These are phyloP conservation scores for Lissonota sp. DNA, from an alignment of 2,888 invertebrate genomes.

Conservation along the genomic window DNA sequence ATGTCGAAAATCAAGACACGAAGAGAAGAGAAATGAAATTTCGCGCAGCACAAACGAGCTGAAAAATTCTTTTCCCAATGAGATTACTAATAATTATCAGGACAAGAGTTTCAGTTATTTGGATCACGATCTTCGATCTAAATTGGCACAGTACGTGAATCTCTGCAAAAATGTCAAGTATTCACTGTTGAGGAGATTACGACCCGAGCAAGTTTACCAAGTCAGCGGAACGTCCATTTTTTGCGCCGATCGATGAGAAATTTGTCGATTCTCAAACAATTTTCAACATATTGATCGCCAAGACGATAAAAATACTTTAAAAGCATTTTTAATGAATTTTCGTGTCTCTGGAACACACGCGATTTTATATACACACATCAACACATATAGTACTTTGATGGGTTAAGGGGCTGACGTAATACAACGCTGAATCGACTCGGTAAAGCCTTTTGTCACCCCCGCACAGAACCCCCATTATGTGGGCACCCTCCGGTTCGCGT, in stretches of 20 bases:
- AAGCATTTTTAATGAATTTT: constrained; percentile 17
- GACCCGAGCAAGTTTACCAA: constrained; percentile 62
- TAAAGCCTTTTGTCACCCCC: constrained; percentile 64
- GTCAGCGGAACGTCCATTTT: constrained; percentile 61
- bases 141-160: constrained; percentile 71
- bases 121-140: constrained; percentile 69
- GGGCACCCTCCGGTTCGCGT: constrained; percentile 55
- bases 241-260: constrained; percentile 38
- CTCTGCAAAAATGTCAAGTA: constrained; percentile 72
- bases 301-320: constrained; percentile 2
- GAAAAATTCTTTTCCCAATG: constrained; percentile 7
- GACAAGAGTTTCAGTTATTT: constrained; percentile 44
- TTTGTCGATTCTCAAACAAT: constrained; percentile 18
- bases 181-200: constrained; percentile 68
- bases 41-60: background rate
- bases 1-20: background rate
- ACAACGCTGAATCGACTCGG: constrained; percentile 49
- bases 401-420: constrained; percentile 52
- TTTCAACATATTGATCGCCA: background rate
- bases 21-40: background rate
- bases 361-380: background rate
- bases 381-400: constrained; percentile 1
- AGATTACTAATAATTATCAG: background rate
- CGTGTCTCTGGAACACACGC: background rate
- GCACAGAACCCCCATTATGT: constrained; percentile 54